Conservation (phyloP, 2,888 invertebrate species). For the Cyaniris semiargus region DNA sequence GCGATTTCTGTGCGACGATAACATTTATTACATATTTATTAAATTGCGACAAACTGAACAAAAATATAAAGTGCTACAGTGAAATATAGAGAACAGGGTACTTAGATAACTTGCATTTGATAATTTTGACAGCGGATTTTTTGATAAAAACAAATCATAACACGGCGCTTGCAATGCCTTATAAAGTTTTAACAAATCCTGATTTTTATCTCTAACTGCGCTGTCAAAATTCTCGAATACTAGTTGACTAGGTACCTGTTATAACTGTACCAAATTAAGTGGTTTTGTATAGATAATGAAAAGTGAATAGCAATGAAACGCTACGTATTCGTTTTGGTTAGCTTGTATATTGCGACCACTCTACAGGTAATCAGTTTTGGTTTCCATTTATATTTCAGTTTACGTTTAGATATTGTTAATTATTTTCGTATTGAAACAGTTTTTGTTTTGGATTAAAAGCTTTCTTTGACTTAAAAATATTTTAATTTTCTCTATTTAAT, state of each 20-base stretch:
- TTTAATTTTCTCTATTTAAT: too few species aligned
- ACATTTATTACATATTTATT: conserved; percentile 25
- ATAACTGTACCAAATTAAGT: not conserved
- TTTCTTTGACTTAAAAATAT: too few species aligned
- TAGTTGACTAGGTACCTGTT: not conserved
- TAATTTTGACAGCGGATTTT: not conserved
- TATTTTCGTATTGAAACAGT: too few species aligned
- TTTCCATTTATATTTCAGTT: not conserved
- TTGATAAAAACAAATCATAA: too few species aligned
- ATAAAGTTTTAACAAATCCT: too few species aligned
- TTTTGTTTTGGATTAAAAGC: too few species aligned
- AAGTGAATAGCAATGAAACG: conserved; percentile 63
- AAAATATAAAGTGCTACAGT: conserved; percentile 8
- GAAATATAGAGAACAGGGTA: not conserved
- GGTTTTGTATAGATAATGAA: conserved; percentile 48
- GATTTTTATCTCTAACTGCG: not conserved
- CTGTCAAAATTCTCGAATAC: not conserved
- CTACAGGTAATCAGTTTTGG: conserved; percentile 59
- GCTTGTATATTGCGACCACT: conserved; percentile 56
- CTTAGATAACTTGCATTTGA: not conserved
- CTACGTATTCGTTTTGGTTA: conserved; percentile 54
- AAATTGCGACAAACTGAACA: not conserved
- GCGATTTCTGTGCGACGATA: conserved; percentile 42
- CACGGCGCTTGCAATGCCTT: too few species aligned
- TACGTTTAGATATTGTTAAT: not conserved